Evolutionary conservation across 2,797 vertebrate species (phyloP).

Genomic region (Gymnoscopelus braueri): DNA sequence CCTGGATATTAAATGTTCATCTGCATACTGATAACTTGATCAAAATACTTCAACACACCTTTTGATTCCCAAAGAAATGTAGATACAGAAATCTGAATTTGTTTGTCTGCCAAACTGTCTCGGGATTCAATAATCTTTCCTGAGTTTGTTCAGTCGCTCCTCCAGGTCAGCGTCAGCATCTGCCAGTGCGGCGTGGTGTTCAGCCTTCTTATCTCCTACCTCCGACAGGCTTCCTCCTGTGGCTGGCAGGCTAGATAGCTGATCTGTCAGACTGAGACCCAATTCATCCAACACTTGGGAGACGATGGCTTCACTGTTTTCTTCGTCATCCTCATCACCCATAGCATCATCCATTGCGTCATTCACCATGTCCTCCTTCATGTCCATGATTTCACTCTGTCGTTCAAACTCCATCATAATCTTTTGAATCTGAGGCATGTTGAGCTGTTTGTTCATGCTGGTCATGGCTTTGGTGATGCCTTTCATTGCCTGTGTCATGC

Average conservation of each 20-base stretch:
- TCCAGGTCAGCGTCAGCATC: constrained; percentile 94
- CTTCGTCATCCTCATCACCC: constrained; percentile 95
- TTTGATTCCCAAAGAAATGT: constrained; percentile 40
- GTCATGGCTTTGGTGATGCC: constrained; percentile 97
- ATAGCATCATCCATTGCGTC: constrained; percentile 97
- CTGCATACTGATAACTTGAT: too few species aligned
- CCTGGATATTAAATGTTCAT: too few species aligned
- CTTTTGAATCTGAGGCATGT: constrained; percentile 96
- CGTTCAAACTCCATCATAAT: constrained; percentile 98
- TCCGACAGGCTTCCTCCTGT: constrained; percentile 89
- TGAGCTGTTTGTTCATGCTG: constrained; percentile 97
- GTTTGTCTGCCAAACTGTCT: constrained; percentile 5
- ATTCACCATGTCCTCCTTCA: constrained; percentile 99
- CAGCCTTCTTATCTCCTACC: constrained; percentile 85
- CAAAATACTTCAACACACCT: constrained; percentile 3
- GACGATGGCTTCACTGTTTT: constrained; percentile 91
- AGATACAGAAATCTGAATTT: constrained; percentile 50
- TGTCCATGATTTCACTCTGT: constrained; percentile 97
- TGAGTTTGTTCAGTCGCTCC: constrained; percentile 91
- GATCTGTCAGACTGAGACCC: constrained; percentile 89
- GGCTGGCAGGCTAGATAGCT: constrained; percentile 90
- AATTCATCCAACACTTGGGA: constrained; percentile 95
- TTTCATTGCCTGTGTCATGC: constrained; percentile 97
- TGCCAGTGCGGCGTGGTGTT: constrained; percentile 86
- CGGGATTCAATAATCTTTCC: constrained; percentile 72